phyloP scores from a whole-genome alignment of 2,113 vertebrate species.

The Alaudala cheleensis region DNA sequence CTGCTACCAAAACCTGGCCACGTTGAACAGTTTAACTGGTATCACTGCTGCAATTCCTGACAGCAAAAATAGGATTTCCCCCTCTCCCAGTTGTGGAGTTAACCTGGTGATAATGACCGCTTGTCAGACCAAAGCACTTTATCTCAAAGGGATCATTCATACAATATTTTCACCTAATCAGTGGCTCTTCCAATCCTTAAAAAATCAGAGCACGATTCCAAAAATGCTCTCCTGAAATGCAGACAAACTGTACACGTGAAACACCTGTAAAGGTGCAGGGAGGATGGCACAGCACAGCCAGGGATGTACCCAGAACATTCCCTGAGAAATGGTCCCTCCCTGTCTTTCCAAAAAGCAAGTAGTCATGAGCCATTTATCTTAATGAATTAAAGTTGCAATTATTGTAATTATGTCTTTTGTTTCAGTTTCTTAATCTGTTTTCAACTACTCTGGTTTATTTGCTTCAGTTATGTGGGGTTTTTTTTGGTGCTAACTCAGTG shows the following conservation, averaged over 20 bases:
- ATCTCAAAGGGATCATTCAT: not conserved
- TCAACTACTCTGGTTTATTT: not conserved
- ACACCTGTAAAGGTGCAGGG: accelerated
- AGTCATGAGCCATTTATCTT: accelerated
- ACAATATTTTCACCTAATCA: not conserved
- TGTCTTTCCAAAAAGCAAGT: not conserved
- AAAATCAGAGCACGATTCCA: not conserved
- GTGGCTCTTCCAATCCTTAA: not conserved
- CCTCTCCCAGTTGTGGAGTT: not conserved
- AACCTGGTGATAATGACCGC: not conserved
- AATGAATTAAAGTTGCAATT: not conserved
- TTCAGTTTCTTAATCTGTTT: not conserved
- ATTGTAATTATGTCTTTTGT: not conserved
- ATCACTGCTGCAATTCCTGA: not conserved
- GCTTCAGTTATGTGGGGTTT: not conserved
- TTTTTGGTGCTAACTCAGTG: not conserved
- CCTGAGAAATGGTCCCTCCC: not conserved
- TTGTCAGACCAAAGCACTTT: not conserved
- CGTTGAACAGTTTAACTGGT: not conserved
- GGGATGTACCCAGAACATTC: not conserved
- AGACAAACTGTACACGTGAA: no score
- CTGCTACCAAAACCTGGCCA: not conserved
- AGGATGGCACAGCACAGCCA: not conserved
- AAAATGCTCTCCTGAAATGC: not conserved
- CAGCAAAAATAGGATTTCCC: not conserved